Evolutionary conservation across 1,140 invertebrate genomes (phyloP).

Genomic region (Zaprionus ghesquierei): DNA sequence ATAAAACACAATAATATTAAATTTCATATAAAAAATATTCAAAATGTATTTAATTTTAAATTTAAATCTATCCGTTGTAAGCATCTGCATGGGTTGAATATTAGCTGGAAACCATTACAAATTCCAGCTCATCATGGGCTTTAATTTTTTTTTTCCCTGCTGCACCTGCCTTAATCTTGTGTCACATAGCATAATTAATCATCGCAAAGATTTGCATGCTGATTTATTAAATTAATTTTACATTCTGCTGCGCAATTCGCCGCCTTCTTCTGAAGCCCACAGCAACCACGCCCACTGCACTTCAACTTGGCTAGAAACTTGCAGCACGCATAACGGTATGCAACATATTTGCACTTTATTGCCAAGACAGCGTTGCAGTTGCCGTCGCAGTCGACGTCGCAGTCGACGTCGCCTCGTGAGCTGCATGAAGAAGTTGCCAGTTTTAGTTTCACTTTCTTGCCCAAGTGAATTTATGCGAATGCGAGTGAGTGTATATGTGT

Average conservation of each 20-base stretch:
- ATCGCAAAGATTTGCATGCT: background rate
- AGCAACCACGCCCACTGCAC: conserved; percentile 16
- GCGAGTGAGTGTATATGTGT: conserved; percentile 4
- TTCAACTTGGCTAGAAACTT: conserved; percentile 48
- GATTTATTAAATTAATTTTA: background rate
- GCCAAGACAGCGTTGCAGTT: conserved; percentile 41
- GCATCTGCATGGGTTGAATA: too few relatives aligned
- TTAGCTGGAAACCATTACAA: too few relatives aligned
- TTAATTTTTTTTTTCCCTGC: too few relatives aligned
- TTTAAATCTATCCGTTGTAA: too few relatives aligned
- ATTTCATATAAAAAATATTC: too few relatives aligned
- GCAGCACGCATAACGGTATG: conserved; percentile 58
- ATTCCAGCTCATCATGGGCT: too few relatives aligned
- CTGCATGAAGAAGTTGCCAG: conserved; percentile 40
- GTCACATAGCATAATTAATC: background rate
- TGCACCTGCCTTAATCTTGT: background rate
- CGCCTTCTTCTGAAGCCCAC: background rate
- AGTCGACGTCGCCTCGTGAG: conserved; percentile 20
- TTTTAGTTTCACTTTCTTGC: conserved; percentile 75
- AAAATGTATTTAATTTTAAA: too few relatives aligned
- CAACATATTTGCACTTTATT: conserved; percentile 75
- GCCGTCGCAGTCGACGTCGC: conserved; percentile 3
- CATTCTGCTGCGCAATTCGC: background rate
- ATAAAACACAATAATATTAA: too few relatives aligned
- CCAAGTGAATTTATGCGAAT: conserved; percentile 66